Evolutionary conservation across 2,797 vertebrate genomes (phyloP).

Genomic region (Acrossocheilus wenchowensis): DNA sequence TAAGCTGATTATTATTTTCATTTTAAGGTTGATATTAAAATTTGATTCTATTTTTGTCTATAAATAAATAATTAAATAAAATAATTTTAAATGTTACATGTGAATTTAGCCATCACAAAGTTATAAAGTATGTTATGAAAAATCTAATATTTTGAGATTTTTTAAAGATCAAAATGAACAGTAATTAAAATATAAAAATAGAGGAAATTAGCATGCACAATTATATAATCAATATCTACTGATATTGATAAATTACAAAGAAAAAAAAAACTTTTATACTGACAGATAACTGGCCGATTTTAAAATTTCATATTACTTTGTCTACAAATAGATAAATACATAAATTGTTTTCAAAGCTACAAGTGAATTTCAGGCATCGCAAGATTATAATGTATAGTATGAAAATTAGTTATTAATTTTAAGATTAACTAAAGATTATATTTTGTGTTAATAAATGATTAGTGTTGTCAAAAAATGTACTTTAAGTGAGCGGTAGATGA

Average conservation of each 20-base stretch:
- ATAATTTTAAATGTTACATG: not conserved
- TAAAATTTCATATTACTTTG: not conserved
- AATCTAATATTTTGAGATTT: not conserved
- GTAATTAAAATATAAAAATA: not conserved
- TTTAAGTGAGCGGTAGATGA: too few relatives aligned
- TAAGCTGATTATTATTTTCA: constrained; percentile 10
- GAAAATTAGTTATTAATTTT: not conserved
- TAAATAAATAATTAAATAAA: not conserved
- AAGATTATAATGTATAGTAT: not conserved
- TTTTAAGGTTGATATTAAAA: not conserved
- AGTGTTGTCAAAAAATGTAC: too few relatives aligned
- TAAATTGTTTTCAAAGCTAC: not conserved
- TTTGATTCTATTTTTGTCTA: not conserved
- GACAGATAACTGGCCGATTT: not conserved
- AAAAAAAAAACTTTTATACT: not conserved
- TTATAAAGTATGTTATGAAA: not conserved
- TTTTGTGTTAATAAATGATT: too few relatives aligned
- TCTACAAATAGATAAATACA: not conserved
- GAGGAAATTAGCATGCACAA: not conserved
- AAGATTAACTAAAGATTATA: too few relatives aligned
- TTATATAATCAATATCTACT: not conserved
- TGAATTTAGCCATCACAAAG: not conserved
- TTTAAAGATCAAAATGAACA: too few relatives aligned
- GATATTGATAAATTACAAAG: not conserved
- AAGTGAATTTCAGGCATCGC: not conserved